Base-by-base conservation (phyloP, 2,113 vertebrate genomes). In the Corydoras sp. region DNA sequence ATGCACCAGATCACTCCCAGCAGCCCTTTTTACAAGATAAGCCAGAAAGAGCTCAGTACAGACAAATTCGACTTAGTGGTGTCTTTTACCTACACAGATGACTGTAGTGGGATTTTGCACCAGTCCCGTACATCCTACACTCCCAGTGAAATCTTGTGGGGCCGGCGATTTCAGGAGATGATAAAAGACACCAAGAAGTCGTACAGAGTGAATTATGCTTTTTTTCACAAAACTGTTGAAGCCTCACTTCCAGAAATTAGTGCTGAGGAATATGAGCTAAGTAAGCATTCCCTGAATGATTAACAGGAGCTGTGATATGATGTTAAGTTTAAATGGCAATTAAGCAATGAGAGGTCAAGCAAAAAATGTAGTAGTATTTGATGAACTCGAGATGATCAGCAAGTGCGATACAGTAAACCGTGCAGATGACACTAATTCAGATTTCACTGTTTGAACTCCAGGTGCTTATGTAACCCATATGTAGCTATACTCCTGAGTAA, bases 31-130 rank as follows among this genome's bases (percentile, higher is more conserved):
- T 97, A 95, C 48, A 80, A 86, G 14, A 85, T 95, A 54, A 92
- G 92, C 63, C 77, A 91, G 8, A 88, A 86, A 10, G 90, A 92
- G 0, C 83, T 99, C 67, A 87, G 88, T 58, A 89, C 86, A 56
- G 91, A 93, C 0, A 88, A 84, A 86, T 98, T 99, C n/a, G 97
- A 99, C 81, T 88, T 99, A 73, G 80, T 99, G 85, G 94, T 98
- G 73, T 94, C 95, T 0, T 98, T 98, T 2, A 92, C 94, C 75
- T 98, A 98, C 78, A 96, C 92, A 0, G 96, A 95, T 0, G 96
- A 98, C 80, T 93, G 91, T 49, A 95, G 94, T 0, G 97, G 96
- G 0, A 97, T 92, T 0, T 92, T 95, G 2, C 96, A 98, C 76
- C 97, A 99, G 78, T 96, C 93, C 1, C 89, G 97, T 24, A 96